Conservation (phyloP, 2,113 vertebrate genomes). For the Nothocercus julius region DNA sequence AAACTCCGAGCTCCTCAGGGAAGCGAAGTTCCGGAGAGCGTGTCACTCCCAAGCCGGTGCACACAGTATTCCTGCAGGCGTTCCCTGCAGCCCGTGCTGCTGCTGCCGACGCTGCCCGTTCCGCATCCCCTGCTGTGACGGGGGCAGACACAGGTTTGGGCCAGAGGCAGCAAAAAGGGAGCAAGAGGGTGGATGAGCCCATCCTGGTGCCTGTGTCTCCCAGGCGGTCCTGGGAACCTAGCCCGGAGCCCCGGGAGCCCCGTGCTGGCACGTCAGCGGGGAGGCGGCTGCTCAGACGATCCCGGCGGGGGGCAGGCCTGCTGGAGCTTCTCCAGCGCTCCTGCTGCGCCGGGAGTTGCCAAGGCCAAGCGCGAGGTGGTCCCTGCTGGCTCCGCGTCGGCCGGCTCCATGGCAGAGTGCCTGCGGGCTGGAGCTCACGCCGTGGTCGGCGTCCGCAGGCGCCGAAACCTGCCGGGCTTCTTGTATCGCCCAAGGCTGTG, state of each 20-base stretch:
- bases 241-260: too few species aligned
- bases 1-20: rapidly evolving
- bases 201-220: too few species aligned
- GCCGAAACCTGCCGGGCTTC: neutral
- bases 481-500: neutral
- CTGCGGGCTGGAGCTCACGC: rapidly evolving
- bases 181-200: too few species aligned
- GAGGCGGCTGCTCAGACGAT: neutral
- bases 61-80: neutral
- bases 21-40: neutral
- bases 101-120: neutral
- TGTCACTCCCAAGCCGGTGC: neutral
- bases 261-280: rapidly evolving
- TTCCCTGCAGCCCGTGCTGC: neutral
- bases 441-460: neutral
- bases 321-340: rapidly evolving
- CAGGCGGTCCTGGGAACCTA: too few species aligned
- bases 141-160: neutral
- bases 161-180: neutral
- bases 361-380: too few species aligned
- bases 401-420: neutral
- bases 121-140: neutral
- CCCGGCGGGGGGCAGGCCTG: rapidly evolving
- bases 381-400: neutral
- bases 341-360: too few species aligned